phyloP scores from a whole-genome alignment of 1,140 invertebrate species.

The Philopotamus ludificatus region DNA sequence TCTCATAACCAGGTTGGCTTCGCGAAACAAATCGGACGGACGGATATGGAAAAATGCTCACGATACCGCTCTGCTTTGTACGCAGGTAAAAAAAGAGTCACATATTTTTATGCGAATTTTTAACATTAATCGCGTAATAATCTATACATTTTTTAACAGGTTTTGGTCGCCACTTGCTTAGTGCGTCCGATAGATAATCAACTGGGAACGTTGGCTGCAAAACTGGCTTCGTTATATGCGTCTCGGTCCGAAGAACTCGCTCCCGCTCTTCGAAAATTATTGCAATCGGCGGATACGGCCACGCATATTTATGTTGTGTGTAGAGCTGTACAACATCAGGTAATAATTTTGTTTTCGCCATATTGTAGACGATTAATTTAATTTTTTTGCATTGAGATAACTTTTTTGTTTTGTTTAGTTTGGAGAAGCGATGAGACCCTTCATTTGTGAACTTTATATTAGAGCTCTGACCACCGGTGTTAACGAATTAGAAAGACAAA shows the following conservation, averaged over 20 bases:
- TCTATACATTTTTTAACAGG: conserved; percentile 44
- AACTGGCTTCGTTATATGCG: conserved; percentile 50
- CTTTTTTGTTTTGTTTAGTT: conserved; percentile 56
- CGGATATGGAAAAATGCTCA: conserved; percentile 34
- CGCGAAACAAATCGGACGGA: conserved; percentile 23
- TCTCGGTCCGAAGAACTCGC: conserved; percentile 50
- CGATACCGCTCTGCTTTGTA: conserved; percentile 35
- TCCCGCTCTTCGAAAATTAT: conserved; percentile 54
- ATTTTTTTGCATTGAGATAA: background rate
- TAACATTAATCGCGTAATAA: too few relatives aligned
- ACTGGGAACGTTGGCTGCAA: conserved; percentile 55
- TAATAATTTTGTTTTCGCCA: conserved; percentile 41
- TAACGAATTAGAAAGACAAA: conserved; percentile 71
- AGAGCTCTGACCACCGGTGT: conserved; percentile 71
- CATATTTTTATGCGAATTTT: background rate
- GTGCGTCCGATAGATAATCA: conserved; percentile 55
- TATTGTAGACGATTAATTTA: conserved; percentile 21
- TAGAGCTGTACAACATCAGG: conserved; percentile 58
- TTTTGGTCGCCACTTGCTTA: conserved; percentile 57
- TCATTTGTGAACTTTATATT: conserved; percentile 72
- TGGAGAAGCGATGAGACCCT: conserved; percentile 60
- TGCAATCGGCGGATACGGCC: conserved; percentile 58
- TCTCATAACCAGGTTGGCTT: conserved; percentile 27
- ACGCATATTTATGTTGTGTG: conserved; percentile 60
- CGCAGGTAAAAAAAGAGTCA: conserved; percentile 29